A percentile compares a stretch with the other conserved stretches of the same genome.
These are phyloP conservation scores for Phalanger gymnotis DNA, from an alignment of 2,797 vertebrate species.

Conservation along the genomic window DNA sequence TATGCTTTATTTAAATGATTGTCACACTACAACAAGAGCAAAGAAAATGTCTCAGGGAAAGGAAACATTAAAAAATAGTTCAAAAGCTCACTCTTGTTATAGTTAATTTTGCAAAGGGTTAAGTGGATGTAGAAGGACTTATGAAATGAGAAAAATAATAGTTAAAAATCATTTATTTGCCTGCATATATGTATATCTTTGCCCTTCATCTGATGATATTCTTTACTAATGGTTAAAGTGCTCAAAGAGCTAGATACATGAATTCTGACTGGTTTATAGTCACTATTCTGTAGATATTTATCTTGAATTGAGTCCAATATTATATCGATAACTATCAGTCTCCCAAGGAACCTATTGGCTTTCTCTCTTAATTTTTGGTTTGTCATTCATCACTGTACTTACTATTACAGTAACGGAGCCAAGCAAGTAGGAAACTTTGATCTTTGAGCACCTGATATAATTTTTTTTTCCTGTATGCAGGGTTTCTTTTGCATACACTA, in stretches of 20 bases:
- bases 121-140: neutral
- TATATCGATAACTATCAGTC: neutral
- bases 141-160: neutral
- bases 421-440: neutral
- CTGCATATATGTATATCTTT: neutral
- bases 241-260: too few species aligned
- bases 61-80: neutral
- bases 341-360: neutral
- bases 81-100: neutral
- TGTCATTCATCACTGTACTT: neutral
- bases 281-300: neutral
- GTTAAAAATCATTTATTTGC: neutral
- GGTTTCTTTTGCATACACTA: neutral
- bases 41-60: neutral
- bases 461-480: neutral
- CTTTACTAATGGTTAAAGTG: neutral
- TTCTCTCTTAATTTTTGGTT: neutral
- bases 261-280: fast-evolving
- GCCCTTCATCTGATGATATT: neutral
- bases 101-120: neutral
- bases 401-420: neutral
- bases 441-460: neutral
- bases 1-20: neutral
- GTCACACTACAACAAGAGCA: neutral
- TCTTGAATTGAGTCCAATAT: slow-evolving; percentile 1